A percentile compares a stretch with the other conserved stretches of the same genome.
These are phyloP conservation scores for Vombatus ursinus DNA, from an alignment of 2,113 vertebrate genomes.

Conservation along the genomic window DNA sequence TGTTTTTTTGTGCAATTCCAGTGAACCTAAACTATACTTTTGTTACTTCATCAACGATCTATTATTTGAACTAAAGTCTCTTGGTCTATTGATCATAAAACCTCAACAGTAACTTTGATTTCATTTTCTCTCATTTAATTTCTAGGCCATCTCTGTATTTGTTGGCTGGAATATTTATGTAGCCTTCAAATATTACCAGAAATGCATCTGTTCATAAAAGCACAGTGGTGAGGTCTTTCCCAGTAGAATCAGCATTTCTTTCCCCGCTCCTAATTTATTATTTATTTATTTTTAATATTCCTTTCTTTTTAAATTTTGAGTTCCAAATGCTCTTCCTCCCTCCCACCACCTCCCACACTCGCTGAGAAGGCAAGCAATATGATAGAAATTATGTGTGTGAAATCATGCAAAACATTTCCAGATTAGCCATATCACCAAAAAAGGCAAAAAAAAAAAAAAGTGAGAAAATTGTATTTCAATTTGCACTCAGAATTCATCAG, in stretches of 20 bases:
- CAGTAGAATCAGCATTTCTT: background rate
- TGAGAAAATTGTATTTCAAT: too few species aligned
- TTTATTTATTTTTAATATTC: too few species aligned
- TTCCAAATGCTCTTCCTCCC: too few species aligned
- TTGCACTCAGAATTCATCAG: too few species aligned
- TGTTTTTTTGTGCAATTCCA: slow-evolving; percentile 9
- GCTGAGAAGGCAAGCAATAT: too few species aligned
- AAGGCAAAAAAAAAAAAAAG: too few species aligned
- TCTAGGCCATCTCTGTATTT: slow-evolving; percentile 28
- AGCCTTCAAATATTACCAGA: slow-evolving; percentile 13
- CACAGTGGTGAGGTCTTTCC: background rate
- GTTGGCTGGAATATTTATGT: background rate
- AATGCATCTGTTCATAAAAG: background rate
- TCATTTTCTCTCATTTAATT: slow-evolving; percentile 36
- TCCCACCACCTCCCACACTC: too few species aligned
- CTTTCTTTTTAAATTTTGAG: too few species aligned
- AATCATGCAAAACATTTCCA: too few species aligned
- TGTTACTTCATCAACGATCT: background rate
- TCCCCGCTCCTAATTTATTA: too few species aligned
- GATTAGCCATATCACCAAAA: too few species aligned
- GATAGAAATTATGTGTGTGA: too few species aligned
- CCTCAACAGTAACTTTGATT: background rate
- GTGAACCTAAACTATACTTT: slow-evolving; percentile 29
- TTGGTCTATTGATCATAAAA: slow-evolving; percentile 22
- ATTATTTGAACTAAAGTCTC: background rate